Conservation (phyloP, 2,113 vertebrate species). For the Heteronetta atricapilla region DNA sequence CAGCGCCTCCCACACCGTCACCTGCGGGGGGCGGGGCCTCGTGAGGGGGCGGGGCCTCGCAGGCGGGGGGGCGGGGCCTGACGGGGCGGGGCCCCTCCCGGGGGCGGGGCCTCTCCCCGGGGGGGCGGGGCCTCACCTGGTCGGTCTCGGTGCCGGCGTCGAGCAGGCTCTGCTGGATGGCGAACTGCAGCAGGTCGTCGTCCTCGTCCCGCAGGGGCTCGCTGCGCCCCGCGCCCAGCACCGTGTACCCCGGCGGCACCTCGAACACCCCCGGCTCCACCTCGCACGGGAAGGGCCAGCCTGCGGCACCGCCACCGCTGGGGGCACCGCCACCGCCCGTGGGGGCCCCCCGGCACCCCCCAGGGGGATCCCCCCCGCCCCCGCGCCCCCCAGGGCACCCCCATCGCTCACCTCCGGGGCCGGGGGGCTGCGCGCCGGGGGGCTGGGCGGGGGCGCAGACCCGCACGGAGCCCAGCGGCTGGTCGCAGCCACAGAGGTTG, state of each 20-base stretch:
- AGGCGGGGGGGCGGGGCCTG: neutral
- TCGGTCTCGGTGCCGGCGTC: constrained; percentile 92
- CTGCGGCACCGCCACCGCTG: constrained; percentile 22
- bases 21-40: constrained; percentile 67
- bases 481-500: constrained; percentile 94
- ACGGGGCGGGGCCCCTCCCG: neutral
- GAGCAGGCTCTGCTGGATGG: constrained; percentile 94
- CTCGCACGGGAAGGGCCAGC: constrained; percentile 84
- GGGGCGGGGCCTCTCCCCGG: neutral
- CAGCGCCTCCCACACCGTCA: constrained; percentile 95
- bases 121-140: constrained; percentile 75
- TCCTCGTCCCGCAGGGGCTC: constrained; percentile 93
- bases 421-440: neutral
- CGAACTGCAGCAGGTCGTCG: constrained; percentile 92
- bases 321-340: no score
- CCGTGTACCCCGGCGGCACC: constrained; percentile 89
- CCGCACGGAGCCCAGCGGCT: constrained; percentile 82
- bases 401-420: constrained; percentile 2
- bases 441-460: neutral
- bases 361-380: neutral
- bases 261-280: constrained; percentile 91
- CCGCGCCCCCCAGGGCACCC: neutral
- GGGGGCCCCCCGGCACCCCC: no score
- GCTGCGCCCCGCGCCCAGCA: constrained; percentile 86
- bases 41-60: no score